phyloP scores from a whole-genome alignment of 2,888 invertebrate species.

The Ophonus ardosiacus region DNA sequence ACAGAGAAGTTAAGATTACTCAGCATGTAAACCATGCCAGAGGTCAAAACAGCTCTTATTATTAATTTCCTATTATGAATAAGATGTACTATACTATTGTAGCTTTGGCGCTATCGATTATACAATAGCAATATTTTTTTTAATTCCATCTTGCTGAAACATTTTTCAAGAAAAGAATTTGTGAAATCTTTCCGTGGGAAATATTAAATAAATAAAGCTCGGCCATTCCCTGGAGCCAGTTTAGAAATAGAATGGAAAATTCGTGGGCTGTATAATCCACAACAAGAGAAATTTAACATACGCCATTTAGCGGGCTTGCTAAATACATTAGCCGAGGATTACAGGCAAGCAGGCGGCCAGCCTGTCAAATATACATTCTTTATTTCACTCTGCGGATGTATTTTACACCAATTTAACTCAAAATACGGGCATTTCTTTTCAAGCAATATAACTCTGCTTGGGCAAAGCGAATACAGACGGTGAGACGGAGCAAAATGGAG shows the following conservation, averaged over 20 bases:
- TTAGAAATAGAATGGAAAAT: conserved; percentile 32
- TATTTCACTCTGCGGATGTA: conserved; percentile 62
- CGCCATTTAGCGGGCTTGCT: conserved; percentile 55
- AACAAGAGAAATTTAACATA: conserved; percentile 51
- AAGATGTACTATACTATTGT: no score
- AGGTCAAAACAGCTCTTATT: no score
- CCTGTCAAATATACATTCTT: conserved; percentile 64
- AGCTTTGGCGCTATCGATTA: no score
- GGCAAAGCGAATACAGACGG: conserved; percentile 30
- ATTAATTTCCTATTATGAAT: no score
- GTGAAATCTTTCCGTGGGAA: background rate
- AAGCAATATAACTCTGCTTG: conserved; percentile 62
- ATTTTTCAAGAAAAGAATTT: background rate
- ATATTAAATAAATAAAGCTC: conserved; percentile 22
- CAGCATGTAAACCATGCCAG: no score
- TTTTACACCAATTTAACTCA: conserved; percentile 64
- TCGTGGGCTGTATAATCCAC: conserved; percentile 21
- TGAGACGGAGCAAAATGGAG: background rate
- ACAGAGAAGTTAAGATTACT: no score
- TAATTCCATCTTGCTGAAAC: background rate
- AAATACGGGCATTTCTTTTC: conserved; percentile 64
- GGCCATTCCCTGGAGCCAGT: conserved; percentile 5
- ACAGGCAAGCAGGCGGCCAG: conserved; percentile 33
- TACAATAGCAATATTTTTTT: no score
- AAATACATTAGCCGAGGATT: conserved; percentile 50